Percentiles rank a stretch among this genome's conserved stretches.
These are phyloP conservation scores for Odontocolon sp. DNA, from an alignment of 2,888 invertebrate species.

Conservation along the genomic window DNA sequence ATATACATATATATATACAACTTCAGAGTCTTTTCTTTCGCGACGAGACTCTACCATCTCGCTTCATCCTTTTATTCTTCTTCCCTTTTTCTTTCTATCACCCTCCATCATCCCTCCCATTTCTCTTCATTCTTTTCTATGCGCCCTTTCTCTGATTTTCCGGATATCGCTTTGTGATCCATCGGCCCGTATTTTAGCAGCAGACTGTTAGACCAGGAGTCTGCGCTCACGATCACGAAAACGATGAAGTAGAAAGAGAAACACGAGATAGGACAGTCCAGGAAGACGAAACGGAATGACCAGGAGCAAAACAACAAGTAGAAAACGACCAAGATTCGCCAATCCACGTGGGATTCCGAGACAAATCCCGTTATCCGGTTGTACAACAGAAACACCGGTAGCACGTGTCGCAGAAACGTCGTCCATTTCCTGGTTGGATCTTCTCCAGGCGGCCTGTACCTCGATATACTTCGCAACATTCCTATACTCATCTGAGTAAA, in stretches of 20 bases:
- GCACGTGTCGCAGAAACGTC: conserved; percentile 54
- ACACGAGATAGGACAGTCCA: neutral
- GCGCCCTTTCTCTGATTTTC: conserved; percentile 48
- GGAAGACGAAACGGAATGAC: too few species aligned
- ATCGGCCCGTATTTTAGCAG: conserved; percentile 50
- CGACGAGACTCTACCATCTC: conserved; percentile 9
- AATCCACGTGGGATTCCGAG: conserved; percentile 59
- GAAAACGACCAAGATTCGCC: conserved; percentile 41
- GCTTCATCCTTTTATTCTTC: neutral
- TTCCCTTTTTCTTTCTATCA: neutral
- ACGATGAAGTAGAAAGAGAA: conserved; percentile 12
- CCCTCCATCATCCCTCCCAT: neutral
- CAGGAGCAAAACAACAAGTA: neutral
- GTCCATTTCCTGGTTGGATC: conserved; percentile 63
- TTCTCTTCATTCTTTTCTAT: conserved; percentile 35
- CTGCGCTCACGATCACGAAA: conserved; percentile 10
- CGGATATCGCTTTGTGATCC: conserved; percentile 58
- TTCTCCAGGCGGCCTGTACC: conserved; percentile 55
- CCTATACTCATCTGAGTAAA: conserved; percentile 6
- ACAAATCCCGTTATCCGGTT: conserved; percentile 62
- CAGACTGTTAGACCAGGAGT: conserved; percentile 23
- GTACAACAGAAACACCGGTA: conserved; percentile 1
- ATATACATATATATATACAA: neutral
- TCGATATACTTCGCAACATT: conserved; percentile 53
- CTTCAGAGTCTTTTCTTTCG: neutral